Evolutionary conservation across 2,113 vertebrate genomes (phyloP).

Genomic region (Myodes glareolus): DNA sequence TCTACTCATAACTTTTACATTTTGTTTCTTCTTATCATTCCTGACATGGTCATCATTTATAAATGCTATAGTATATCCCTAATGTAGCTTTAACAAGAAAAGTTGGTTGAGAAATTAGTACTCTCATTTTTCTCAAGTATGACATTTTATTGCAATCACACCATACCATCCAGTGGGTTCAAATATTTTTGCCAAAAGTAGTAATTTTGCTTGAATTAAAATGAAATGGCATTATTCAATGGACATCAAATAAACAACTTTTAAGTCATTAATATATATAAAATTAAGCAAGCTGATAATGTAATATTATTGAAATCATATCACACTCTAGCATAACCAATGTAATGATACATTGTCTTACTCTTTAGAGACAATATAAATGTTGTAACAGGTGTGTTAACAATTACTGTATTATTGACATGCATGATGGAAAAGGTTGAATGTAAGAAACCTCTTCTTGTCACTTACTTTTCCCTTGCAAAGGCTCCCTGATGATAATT

Average conservation of each 20-base stretch:
- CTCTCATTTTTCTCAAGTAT: background rate
- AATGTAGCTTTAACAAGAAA: background rate
- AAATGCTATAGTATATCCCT: background rate
- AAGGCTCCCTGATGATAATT: background rate
- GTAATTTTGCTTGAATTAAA: conserved; percentile 14
- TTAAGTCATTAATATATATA: background rate
- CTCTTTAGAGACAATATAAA: background rate
- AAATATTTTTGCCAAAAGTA: background rate
- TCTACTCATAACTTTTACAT: background rate
- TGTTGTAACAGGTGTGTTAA: background rate
- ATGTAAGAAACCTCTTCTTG: background rate
- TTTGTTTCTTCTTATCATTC: background rate
- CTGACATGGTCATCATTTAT: background rate
- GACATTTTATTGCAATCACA: background rate
- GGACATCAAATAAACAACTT: background rate
- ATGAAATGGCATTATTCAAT: background rate
- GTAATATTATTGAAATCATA: background rate
- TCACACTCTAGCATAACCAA: background rate
- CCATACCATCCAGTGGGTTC: background rate
- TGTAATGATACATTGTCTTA: background rate
- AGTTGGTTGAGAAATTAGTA: background rate
- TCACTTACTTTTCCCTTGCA: background rate
- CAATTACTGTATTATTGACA: background rate
- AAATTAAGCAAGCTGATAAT: conserved; percentile 15
- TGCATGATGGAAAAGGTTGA: background rate